Conservation (phyloP, 2,888 invertebrate species). For the Galerucella calmariensis region DNA sequence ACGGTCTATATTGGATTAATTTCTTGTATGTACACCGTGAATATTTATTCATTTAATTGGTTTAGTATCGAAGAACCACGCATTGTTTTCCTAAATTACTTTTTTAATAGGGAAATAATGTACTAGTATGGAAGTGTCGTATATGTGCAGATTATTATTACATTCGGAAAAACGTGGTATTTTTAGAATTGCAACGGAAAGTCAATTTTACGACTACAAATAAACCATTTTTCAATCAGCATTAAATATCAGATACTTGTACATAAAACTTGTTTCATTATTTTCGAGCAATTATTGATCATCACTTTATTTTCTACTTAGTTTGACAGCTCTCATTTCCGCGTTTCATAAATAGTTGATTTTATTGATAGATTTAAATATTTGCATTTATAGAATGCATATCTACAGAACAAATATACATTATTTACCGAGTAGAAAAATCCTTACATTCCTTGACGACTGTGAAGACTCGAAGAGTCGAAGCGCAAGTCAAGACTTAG, state of each 20-base stretch:
- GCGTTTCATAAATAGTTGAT: background rate
- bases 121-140: background rate
- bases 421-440: no score
- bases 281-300: background rate
- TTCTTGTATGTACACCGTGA: constrained; percentile 12
- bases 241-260: background rate
- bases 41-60: constrained; percentile 29
- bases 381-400: no score
- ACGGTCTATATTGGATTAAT: constrained; percentile 30
- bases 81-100: background rate
- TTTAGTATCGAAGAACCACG: constrained; percentile 14
- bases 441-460: no score
- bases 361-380: background rate
- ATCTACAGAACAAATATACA: no score
- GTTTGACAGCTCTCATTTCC: background rate
- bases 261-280: background rate
- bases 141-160: background rate
- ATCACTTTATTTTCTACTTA: background rate
- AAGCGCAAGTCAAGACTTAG: no score
- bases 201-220: background rate
- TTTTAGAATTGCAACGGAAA: background rate
- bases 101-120: background rate
- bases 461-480: no score
- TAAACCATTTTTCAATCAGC: background rate
- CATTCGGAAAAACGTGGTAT: background rate